Conservation (phyloP, 1,140 invertebrate genomes). For the Caenorhabditis inopinata region DNA sequence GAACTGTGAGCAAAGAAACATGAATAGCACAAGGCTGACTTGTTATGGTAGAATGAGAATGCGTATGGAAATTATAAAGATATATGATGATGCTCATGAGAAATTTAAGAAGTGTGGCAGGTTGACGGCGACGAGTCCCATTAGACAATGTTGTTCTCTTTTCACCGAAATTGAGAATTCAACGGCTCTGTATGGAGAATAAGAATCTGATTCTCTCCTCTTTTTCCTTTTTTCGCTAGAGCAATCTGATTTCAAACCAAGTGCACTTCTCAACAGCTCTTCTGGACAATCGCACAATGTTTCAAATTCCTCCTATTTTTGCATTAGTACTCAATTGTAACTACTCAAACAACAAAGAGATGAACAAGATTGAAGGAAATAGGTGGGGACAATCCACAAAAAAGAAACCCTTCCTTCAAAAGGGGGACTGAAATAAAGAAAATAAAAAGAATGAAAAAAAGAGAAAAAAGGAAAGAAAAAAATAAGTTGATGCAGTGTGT, state of each 20-base stretch:
- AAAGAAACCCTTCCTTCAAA: not conserved
- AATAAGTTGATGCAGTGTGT: slow-evolving; percentile 24
- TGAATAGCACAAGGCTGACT: not conserved
- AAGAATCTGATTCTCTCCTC: slow-evolving; percentile 13
- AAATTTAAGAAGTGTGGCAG: slow-evolving; percentile 29
- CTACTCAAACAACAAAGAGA: not conserved
- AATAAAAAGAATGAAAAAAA: not conserved
- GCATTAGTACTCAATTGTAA: not conserved
- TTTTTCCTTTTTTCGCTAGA: not conserved
- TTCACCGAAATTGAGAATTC: not conserved
- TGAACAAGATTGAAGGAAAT: slow-evolving; percentile 6
- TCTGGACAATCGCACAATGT: slow-evolving; percentile 27
- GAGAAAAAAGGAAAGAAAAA: not conserved
- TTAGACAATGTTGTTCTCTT: not conserved
- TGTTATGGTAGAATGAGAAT: slow-evolving; percentile 18
- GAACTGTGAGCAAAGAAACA: slow-evolving; percentile 12
- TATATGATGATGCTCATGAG: not conserved
- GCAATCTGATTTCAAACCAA: slow-evolving; percentile 31
- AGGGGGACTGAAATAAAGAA: not conserved
- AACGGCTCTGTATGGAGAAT: not conserved
- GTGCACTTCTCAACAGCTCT: slow-evolving; percentile 24
- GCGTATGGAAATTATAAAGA: slow-evolving; percentile 4
- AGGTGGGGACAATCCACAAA: not conserved
- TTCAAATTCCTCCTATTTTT: not conserved
- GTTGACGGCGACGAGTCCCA: not conserved